Conservation (phyloP, 2,113 vertebrate genomes). For the Cavia porcellus region DNA sequence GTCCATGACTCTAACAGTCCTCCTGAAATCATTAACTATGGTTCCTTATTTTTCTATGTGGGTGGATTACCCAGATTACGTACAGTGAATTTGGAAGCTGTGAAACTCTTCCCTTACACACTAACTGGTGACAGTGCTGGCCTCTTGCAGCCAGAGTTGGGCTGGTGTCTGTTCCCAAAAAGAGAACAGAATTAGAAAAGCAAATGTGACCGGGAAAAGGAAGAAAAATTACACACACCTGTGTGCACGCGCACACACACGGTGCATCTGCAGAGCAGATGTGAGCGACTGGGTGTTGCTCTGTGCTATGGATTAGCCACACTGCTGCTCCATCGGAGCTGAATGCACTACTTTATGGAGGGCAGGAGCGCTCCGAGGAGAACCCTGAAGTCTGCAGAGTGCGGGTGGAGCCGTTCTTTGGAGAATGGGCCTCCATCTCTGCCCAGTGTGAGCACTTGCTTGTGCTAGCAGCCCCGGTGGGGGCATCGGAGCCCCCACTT, state of each 20-base stretch:
- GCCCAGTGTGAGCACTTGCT: neutral
- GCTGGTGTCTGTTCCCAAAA: neutral
- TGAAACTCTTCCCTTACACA: neutral
- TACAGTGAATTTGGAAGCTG: neutral
- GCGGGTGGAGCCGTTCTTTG: neutral
- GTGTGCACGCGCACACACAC: accelerated
- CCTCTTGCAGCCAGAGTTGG: neutral
- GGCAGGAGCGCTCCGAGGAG: neutral
- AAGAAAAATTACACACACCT: neutral
- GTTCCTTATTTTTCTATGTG: neutral
- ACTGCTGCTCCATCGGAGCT: neutral
- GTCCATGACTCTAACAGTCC: neutral
- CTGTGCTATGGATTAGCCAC: neutral
- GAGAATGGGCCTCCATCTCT: neutral
- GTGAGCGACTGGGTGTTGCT: neutral
- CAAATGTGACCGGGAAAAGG: neutral
- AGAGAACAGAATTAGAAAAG: slow-evolving; percentile 26
- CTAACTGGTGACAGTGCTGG: neutral
- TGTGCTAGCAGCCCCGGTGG: neutral
- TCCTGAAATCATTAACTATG: neutral
- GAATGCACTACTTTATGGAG: neutral
- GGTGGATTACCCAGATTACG: neutral
- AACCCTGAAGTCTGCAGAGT: neutral
- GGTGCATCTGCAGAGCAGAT: neutral
- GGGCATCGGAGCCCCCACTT: neutral